Percentiles rank a stretch among this genome's conserved stretches.
phyloP scores from a whole-genome alignment of 2,888 invertebrate species.

The Gymnosoma rotundatum region DNA sequence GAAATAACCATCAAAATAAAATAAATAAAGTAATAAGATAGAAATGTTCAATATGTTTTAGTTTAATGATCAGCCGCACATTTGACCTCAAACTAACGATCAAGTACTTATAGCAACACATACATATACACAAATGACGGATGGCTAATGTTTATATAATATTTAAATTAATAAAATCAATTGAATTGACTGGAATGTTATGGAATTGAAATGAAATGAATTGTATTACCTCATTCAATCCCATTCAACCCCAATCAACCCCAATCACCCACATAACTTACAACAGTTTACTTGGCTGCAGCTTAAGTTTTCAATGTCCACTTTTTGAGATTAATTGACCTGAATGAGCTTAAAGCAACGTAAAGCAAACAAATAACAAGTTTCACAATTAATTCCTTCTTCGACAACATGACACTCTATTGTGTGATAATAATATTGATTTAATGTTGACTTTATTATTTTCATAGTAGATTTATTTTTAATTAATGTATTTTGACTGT shows the following conservation, averaged over 20 bases:
- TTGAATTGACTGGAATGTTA: too few species aligned
- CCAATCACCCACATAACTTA: constrained; percentile 6
- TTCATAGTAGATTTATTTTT: neutral
- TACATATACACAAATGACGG: too few species aligned
- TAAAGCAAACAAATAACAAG: constrained; percentile 4
- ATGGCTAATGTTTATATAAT: too few species aligned
- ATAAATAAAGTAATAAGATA: constrained; percentile 3
- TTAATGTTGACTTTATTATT: constrained; percentile 31
- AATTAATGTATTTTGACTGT: neutral
- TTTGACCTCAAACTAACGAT: constrained; percentile 44
- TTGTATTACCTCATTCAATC: constrained; percentile 1
- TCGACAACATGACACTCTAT: constrained; percentile 47
- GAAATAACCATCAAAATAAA: neutral
- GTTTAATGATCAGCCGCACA: constrained; percentile 53
- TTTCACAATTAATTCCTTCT: constrained; percentile 51
- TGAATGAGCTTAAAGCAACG: neutral
- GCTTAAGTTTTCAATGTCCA: constrained; percentile 19
- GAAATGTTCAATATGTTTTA: constrained; percentile 44
- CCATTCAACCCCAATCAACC: neutral
- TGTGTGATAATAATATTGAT: constrained; percentile 34
- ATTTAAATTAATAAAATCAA: too few species aligned
- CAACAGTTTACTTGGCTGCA: constrained; percentile 27
- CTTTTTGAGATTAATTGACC: constrained; percentile 29
- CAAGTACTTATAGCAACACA: too few species aligned
- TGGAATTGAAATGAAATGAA: constrained; percentile 8